phyloP scores from a whole-genome alignment of 1,140 invertebrate species.

The Musca vetustissima region DNA sequence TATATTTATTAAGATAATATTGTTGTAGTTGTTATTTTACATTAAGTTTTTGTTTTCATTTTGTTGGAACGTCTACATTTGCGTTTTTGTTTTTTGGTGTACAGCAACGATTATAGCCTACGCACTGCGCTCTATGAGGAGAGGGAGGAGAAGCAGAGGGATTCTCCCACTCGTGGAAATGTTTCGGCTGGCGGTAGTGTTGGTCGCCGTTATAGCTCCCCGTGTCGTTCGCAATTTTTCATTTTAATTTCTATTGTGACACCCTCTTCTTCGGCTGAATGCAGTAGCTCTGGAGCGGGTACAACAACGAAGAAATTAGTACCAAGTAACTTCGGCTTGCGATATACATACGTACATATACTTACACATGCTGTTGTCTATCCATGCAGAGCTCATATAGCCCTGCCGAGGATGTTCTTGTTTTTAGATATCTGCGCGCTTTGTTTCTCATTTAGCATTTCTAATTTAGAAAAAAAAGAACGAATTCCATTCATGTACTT shows the following conservation, averaged over 20 bases:
- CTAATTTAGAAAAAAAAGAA: constrained; percentile 37
- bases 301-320: constrained; percentile 10
- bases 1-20: background rate
- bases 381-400: too few species aligned
- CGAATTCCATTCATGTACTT: constrained; percentile 46
- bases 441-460: constrained; percentile 17
- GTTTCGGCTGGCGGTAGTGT: too few species aligned
- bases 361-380: too few species aligned
- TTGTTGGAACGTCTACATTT: background rate
- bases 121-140: too few species aligned
- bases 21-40: background rate
- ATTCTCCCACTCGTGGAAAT: too few species aligned
- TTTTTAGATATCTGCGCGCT: background rate
- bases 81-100: background rate
- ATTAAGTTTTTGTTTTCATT: background rate
- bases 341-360: too few species aligned
- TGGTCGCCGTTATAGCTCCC: constrained; percentile 23
- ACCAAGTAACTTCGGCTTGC: background rate
- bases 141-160: too few species aligned
- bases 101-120: too few species aligned
- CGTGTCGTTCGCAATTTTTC: constrained; percentile 55
- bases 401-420: too few species aligned
- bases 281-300: too few species aligned
- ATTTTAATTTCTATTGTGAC: constrained; percentile 55
- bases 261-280: too few species aligned